Percentiles rank a stretch among this genome's conserved stretches.
Evolutionary conservation across 1,140 invertebrate genomes (phyloP).

Genomic region (Trachelipus rathkii): DNA sequence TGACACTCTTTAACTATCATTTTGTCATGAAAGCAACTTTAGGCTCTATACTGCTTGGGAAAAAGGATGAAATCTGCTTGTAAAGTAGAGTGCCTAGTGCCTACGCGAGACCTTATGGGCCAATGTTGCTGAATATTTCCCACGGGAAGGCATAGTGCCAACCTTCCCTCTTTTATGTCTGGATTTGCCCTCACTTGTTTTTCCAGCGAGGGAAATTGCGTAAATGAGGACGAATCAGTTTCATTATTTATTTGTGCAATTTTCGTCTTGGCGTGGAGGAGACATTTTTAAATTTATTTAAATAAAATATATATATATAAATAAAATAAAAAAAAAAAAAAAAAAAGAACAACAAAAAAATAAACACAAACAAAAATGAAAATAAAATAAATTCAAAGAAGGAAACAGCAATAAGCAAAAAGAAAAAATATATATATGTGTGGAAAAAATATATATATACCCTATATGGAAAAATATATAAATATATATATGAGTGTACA

Average conservation of each 20-base stretch:
- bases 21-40: neutral
- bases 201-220: conserved; percentile 4
- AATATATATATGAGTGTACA: too few relatives aligned
- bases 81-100: conserved; percentile 3
- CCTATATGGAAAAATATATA: too few relatives aligned
- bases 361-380: too few relatives aligned
- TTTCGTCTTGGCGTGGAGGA: neutral
- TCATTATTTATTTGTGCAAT: conserved; percentile 12
- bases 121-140: conserved; percentile 12
- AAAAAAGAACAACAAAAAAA: too few relatives aligned
- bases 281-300: neutral
- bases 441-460: too few relatives aligned
- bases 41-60: neutral
- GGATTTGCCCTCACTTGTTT: neutral
- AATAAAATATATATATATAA: neutral
- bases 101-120: neutral
- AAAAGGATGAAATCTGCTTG: neutral
- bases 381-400: too few relatives aligned
- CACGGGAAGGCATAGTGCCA: conserved; percentile 7
- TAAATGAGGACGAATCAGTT: conserved; percentile 10
- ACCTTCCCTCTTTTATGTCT: conserved; percentile 12
- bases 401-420: too few relatives aligned
- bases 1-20: conserved; percentile 6
- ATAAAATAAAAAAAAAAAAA: too few relatives aligned
- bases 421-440: too few relatives aligned